Base-by-base conservation (phyloP, 2,797 vertebrate genomes). In the Pygocentrus nattereri region DNA sequence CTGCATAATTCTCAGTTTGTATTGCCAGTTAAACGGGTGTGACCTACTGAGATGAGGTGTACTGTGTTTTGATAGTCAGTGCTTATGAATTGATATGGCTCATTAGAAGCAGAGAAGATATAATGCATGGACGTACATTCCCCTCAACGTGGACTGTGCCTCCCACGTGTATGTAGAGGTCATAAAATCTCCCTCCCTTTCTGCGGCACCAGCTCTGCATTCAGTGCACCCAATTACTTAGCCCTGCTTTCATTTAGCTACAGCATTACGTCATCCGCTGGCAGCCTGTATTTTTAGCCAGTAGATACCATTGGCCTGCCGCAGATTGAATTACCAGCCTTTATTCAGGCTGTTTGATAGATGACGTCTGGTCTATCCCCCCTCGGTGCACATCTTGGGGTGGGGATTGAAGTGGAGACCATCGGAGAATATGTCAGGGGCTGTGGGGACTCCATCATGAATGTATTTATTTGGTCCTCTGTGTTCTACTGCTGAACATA, bases 161-260 rank as follows among this genome's bases (percentile, higher is more conserved):
- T 0, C 30, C 67, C 67, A 23, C 52, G 62, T 73, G 49, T 72
- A 41, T 75, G 52, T 70, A 4, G 30, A 76, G 69, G 80, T 82
- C 58, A 79, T 85, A 82, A 82, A 85, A 38, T 61, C 75, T 81
- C 34, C 59, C 47, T 61, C 19, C 27, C 25, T 23, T 21, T 54
- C 79, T 84, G 61, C 80, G 80, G 80, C 70, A 27, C 38, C 16
- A 38, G 73, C 70, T 34, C 73, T 73, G 78, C 76, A 70, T 83
- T 81, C 74, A 91, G 91, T 92, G 90, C 89, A 90, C 80, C 91
- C 94, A 94, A 93, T 94, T 94, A 94, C 94, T 95, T 94, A 94
- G 87, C 79, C 87, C 78, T 84, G 84, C 58, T 49, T 83, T 91
- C 83, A 78, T 87, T 89, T 89, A 76, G 86, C 89, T 90, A 88